phyloP scores from a whole-genome alignment of 1,140 invertebrate genomes.

The Ceratitis capitata region DNA sequence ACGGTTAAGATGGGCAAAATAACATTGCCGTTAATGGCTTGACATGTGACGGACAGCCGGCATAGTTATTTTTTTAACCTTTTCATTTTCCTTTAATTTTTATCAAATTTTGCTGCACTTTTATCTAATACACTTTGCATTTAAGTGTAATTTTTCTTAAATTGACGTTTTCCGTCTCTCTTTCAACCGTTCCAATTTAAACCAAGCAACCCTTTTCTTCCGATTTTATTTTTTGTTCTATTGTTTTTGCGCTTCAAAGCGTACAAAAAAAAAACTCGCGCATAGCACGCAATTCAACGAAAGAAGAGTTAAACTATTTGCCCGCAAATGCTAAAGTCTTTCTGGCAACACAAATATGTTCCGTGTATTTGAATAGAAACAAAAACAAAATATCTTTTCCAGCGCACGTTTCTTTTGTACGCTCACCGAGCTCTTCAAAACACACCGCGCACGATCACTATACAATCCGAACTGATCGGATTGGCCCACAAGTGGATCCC shows the following conservation, averaged over 20 bases:
- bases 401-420: background rate
- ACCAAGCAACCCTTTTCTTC: conserved; percentile 6
- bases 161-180: background rate
- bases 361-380: too few species aligned
- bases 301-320: background rate
- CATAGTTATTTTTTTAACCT: background rate
- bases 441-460: conserved; percentile 29
- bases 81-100: background rate
- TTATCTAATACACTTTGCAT: background rate
- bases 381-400: background rate
- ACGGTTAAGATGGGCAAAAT: background rate
- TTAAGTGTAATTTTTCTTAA: background rate
- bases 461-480: conserved; percentile 11
- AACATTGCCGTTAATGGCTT: background rate
- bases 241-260: background rate
- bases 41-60: background rate
- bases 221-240: background rate
- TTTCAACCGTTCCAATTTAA: background rate
- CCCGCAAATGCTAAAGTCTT: background rate
- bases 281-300: background rate
- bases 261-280: background rate
- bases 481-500: conserved; percentile 13
- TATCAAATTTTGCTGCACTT: background rate
- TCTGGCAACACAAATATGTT: background rate
- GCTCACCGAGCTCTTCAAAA: background rate